phyloP scores from a whole-genome alignment of 1,140 invertebrate species.

The Heterodera schachtii region DNA sequence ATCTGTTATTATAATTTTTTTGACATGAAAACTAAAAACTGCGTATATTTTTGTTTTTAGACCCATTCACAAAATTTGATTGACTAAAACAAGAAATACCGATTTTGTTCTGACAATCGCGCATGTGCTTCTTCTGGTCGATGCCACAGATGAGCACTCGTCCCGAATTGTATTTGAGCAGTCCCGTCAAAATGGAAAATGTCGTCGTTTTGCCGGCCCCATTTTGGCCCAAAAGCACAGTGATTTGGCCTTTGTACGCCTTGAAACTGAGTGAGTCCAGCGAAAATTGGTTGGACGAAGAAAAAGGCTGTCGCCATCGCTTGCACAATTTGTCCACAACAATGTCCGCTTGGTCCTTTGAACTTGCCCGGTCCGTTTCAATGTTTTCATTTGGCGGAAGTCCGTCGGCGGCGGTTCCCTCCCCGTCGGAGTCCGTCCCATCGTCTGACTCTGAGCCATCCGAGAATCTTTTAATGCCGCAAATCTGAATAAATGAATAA shows the following conservation, averaged over 20 bases:
- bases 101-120: conserved; percentile 42
- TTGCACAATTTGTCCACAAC: conserved; percentile 47
- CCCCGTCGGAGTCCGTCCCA: conserved; percentile 36
- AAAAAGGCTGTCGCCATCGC: conserved; percentile 22
- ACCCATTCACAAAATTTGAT: too few species aligned
- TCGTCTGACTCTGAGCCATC: neutral
- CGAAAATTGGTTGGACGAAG: conserved; percentile 16
- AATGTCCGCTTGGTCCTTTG: conserved; percentile 51
- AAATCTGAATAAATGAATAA: neutral
- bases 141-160: conserved; percentile 41
- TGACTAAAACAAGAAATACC: neutral
- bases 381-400: conserved; percentile 30
- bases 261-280: conserved; percentile 48
- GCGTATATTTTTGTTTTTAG: too few species aligned
- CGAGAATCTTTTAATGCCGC: neutral
- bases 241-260: conserved; percentile 52
- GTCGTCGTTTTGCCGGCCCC: conserved; percentile 52
- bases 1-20: too few species aligned
- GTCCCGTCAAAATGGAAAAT: conserved; percentile 54
- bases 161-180: conserved; percentile 28
- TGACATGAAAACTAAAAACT: too few species aligned
- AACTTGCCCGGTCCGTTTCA: conserved; percentile 31
- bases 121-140: conserved; percentile 35
- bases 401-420: neutral
- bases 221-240: conserved; percentile 53